Evolutionary conservation across 64 coral and sea anemone genomes (phyloP).

Genomic region (Montipora efflorescens): DNA sequence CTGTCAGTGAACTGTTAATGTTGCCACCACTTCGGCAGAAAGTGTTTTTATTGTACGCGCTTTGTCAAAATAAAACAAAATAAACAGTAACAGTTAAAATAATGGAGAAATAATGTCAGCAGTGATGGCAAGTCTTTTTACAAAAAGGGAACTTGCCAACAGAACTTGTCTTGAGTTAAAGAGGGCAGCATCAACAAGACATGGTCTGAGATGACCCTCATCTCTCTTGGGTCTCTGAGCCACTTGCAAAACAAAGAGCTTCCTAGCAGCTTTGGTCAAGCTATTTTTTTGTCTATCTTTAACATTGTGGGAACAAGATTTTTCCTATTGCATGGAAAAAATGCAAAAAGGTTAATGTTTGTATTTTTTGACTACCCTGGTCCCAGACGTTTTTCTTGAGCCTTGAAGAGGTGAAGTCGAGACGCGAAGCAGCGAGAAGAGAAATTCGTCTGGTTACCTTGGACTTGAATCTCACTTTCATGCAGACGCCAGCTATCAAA

Average conservation of each 20-base stretch:
- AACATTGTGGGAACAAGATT: neutral
- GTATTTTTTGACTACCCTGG: neutral
- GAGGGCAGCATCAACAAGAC: neutral
- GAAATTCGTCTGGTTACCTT: no score
- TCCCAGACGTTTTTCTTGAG: no score
- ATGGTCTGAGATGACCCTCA: neutral
- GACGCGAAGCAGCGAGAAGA: no score
- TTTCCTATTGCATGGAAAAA: conserved; percentile 21
- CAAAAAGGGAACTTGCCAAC: neutral
- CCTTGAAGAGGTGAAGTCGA: no score
- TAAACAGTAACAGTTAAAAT: neutral
- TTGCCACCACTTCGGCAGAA: neutral
- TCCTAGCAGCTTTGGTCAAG: neutral
- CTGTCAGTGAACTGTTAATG: no score
- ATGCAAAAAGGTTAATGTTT: conserved; percentile 36
- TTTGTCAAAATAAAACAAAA: neutral
- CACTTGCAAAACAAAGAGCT: no score
- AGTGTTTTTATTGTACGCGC: neutral
- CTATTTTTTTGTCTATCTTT: neutral
- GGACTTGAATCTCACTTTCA: no score
- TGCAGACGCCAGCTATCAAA: no score
- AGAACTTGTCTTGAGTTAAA: neutral
- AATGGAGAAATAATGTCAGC: neutral
- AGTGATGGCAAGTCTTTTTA: neutral
- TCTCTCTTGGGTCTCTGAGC: no score